These are phyloP conservation scores for Burhinus bistriatus DNA, from an alignment of 2,113 vertebrate species.

Conservation along the genomic window DNA sequence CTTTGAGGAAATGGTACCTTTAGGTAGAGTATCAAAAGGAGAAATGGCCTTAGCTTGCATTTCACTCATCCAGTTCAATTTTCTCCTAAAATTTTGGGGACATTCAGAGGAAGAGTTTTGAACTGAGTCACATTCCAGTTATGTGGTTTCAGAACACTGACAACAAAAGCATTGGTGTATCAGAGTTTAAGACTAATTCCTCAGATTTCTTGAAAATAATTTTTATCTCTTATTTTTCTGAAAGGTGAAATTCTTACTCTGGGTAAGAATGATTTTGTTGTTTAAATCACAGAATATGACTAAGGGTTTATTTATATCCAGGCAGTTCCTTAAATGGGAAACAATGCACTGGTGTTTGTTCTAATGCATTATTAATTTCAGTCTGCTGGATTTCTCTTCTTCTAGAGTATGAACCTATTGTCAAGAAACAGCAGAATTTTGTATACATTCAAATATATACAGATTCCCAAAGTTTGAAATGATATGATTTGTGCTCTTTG, in stretches of 20 bases:
- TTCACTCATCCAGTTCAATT: not conserved
- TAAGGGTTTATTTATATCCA: slow-evolving; percentile 58
- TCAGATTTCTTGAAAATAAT: not conserved
- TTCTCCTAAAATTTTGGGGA: not conserved
- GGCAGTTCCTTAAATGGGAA: slow-evolving; percentile 62
- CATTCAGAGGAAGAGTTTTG: not conserved
- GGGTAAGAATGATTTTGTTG: not conserved
- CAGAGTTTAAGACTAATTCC: not conserved
- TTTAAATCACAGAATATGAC: slow-evolving; percentile 5
- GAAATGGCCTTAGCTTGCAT: not conserved
- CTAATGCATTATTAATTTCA: slow-evolving; percentile 60
- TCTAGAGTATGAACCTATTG: slow-evolving; percentile 21
- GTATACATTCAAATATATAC: slow-evolving; percentile 49
- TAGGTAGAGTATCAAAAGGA: not conserved
- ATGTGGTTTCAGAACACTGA: not conserved
- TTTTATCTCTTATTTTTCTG: slow-evolving; percentile 26
- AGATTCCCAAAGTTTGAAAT: slow-evolving; percentile 47
- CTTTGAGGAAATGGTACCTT: not conserved
- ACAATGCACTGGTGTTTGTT: slow-evolving; percentile 54
- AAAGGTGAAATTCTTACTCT: not conserved
- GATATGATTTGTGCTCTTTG: slow-evolving; percentile 32
- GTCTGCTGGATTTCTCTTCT: slow-evolving; percentile 43
- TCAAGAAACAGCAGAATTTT: slow-evolving; percentile 35
- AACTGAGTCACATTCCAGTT: not conserved
- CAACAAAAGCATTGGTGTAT: not conserved